Evolutionary conservation across 2,797 vertebrate species (phyloP).

Genomic region (Crocodylus rhombifer): DNA sequence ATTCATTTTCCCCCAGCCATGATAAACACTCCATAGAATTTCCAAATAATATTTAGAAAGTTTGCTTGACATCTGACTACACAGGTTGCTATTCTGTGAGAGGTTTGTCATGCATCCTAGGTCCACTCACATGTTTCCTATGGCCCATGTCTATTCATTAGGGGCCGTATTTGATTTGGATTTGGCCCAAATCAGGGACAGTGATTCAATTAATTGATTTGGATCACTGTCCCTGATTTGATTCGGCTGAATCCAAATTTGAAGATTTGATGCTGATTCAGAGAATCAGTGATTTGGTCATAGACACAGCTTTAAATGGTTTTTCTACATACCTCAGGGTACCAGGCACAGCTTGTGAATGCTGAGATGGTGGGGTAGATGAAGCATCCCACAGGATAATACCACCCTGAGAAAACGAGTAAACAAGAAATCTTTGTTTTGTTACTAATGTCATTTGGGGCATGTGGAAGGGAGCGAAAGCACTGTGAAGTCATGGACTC

Average conservation of each 20-base stretch:
- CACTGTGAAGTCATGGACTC: neutral
- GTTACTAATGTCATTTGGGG: neutral
- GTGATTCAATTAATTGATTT: too few relatives aligned
- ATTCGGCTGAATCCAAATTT: too few relatives aligned
- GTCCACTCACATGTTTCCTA: neutral
- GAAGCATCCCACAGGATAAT: neutral
- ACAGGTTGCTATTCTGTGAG: slow-evolving; percentile 38
- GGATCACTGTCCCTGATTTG: too few relatives aligned
- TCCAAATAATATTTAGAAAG: slow-evolving; percentile 47
- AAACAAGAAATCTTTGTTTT: neutral
- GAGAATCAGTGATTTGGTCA: too few relatives aligned
- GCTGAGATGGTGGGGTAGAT: too few relatives aligned
- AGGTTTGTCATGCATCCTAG: accelerated
- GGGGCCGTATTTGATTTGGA: too few relatives aligned
- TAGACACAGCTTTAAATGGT: too few relatives aligned
- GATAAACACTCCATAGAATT: slow-evolving; percentile 47
- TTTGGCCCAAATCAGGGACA: too few relatives aligned
- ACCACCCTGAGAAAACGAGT: neutral
- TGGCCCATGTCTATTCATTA: neutral
- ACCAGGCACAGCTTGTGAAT: too few relatives aligned
- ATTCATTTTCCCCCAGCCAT: neutral
- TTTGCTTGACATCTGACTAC: slow-evolving; percentile 64
- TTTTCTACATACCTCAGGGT: too few relatives aligned
- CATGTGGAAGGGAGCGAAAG: neutral
- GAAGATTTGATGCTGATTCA: too few relatives aligned